Conservation (phyloP, 2,888 invertebrate species). For the Stomorhina lunata region DNA sequence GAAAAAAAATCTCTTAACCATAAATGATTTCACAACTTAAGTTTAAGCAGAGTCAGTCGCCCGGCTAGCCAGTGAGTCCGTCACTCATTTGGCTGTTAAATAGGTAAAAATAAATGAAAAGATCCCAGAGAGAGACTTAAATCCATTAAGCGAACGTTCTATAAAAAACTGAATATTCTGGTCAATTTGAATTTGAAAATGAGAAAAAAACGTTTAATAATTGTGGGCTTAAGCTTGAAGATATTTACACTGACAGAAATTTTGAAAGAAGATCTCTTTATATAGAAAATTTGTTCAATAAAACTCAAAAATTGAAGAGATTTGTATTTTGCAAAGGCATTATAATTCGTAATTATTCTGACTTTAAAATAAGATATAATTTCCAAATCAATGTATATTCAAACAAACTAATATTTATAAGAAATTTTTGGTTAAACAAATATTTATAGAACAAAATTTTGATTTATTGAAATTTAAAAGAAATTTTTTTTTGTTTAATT, state of each 20-base stretch:
- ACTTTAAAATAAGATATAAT: too few species aligned
- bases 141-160: background rate
- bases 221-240: background rate
- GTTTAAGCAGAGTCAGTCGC: too few species aligned
- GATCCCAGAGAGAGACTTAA: background rate
- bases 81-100: background rate
- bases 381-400: too few species aligned
- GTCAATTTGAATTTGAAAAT: constrained; percentile 9
- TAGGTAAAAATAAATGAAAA: constrained; percentile 14
- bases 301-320: too few species aligned
- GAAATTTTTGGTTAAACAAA: too few species aligned
- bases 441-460: too few species aligned
- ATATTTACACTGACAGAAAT: background rate
- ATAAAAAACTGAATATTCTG: constrained; percentile 24
- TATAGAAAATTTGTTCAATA: background rate
- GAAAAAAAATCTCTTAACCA: background rate
- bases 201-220: background rate
- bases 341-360: too few species aligned
- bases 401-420: too few species aligned
- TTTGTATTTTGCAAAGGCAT: too few species aligned
- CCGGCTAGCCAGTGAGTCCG: background rate
- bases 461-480: too few species aligned
- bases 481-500: too few species aligned
- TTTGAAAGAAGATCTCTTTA: background rate
- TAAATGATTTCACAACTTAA: background rate